These are phyloP conservation scores for Myocastor coypus DNA, from an alignment of 2,113 vertebrate genomes.

Conservation along the genomic window DNA sequence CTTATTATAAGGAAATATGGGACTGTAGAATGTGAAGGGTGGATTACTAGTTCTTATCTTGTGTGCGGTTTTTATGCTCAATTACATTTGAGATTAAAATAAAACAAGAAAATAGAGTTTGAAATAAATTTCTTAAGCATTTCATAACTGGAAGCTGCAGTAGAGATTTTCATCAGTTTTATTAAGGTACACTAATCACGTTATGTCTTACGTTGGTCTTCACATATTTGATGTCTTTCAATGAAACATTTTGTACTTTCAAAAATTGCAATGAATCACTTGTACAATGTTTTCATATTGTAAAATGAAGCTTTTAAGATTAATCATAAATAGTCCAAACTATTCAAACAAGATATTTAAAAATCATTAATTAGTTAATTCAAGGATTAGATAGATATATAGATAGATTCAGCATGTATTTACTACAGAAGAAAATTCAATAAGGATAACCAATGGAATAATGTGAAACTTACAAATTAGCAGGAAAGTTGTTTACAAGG, in stretches of 20 bases:
- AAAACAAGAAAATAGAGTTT: background rate
- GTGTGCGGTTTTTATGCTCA: background rate
- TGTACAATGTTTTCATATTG: background rate
- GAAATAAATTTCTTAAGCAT: background rate
- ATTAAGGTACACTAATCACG: background rate
- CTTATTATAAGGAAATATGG: background rate
- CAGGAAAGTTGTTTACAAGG: background rate
- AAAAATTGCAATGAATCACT: background rate
- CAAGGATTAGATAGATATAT: background rate
- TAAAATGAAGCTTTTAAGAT: constrained; percentile 17
- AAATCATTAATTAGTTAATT: background rate
- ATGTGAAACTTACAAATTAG: background rate
- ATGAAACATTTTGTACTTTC: background rate
- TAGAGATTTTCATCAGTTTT: constrained; percentile 19
- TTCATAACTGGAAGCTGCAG: background rate
- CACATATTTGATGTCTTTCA: background rate
- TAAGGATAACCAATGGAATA: background rate
- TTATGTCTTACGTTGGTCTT: background rate
- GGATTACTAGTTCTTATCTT: constrained; percentile 36
- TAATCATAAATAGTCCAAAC: background rate
- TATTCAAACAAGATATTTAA: background rate
- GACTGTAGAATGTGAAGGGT: background rate
- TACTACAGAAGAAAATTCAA: background rate
- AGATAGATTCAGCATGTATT: background rate
- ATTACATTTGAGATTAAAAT: constrained; percentile 44